phyloP scores from a whole-genome alignment of 1,140 invertebrate species.

The Apis laboriosa region DNA sequence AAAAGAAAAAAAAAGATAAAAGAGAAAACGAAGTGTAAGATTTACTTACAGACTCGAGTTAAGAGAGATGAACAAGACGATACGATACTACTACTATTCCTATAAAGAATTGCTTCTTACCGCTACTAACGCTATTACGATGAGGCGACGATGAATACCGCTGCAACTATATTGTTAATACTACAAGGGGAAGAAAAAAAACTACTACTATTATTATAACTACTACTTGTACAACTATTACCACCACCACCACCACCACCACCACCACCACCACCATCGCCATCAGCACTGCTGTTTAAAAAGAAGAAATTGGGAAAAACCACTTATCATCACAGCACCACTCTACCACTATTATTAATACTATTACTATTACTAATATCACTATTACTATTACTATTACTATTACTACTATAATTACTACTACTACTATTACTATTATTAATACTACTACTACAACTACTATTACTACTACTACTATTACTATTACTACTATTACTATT shows the following conservation, averaged over 20 bases:
- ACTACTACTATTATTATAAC: constrained; percentile 43
- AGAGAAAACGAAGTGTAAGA: neutral
- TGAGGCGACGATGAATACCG: constrained; percentile 21
- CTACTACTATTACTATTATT: constrained; percentile 30
- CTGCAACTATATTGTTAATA: constrained; percentile 48
- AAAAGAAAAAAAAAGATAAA: neutral
- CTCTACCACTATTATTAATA: constrained; percentile 42
- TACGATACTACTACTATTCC: constrained; percentile 43
- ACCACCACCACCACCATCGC: constrained; percentile 16
- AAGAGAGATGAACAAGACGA: constrained; percentile 5
- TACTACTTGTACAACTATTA: constrained; percentile 31
- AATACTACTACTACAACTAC: constrained; percentile 46
- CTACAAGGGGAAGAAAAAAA: constrained; percentile 23
- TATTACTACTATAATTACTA: constrained; percentile 49
- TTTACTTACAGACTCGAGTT: constrained; percentile 10
- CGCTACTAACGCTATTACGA: constrained; percentile 34
- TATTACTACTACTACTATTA: constrained; percentile 11
- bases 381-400: neutral
- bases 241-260: constrained; percentile 40
- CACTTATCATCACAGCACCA: constrained; percentile 31
- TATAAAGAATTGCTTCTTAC: constrained; percentile 40
- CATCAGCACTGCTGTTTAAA: constrained; percentile 30
- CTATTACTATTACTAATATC: constrained; percentile 42
- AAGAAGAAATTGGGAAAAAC: constrained; percentile 2
- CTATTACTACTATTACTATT: constrained; percentile 55